These are phyloP conservation scores for Channa maculata DNA, from an alignment of 2,113 vertebrate genomes.

Conservation along the genomic window DNA sequence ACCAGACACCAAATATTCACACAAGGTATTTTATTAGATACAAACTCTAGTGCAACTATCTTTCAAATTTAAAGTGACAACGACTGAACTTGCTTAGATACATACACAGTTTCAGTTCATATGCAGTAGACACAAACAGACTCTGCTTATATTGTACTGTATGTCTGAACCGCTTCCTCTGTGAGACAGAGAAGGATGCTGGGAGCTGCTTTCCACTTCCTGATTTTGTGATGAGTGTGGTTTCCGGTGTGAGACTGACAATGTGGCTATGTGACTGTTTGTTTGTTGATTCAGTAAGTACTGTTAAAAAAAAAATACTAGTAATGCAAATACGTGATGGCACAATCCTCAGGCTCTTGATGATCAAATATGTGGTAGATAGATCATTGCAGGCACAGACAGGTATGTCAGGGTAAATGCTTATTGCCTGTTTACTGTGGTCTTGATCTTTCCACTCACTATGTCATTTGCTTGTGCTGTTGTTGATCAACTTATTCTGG, in stretches of 20 bases:
- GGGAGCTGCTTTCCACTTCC: conserved; percentile 57
- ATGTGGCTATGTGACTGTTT: conserved; percentile 9
- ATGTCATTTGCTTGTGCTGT: not conserved
- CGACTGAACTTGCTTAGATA: not conserved
- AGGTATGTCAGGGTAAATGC: no score
- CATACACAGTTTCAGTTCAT: not conserved
- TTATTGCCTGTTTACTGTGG: not conserved
- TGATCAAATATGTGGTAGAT: no score
- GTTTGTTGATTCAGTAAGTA: not conserved
- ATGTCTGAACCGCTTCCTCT: conserved; percentile 68
- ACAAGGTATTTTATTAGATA: no score
- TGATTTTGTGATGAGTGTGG: conserved; percentile 51
- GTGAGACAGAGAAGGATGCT: conserved; percentile 32
- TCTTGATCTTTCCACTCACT: not conserved
- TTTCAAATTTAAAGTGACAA: no score
- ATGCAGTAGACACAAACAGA: conserved; percentile 27
- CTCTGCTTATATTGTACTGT: conserved; percentile 37
- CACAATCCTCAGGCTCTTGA: no score
- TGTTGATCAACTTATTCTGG: not conserved
- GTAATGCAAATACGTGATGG: no score
- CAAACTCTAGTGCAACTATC: no score
- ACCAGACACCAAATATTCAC: no score
- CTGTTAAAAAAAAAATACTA: not conserved
- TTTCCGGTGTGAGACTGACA: conserved; percentile 49
- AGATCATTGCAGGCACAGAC: not conserved